phyloP scores from a whole-genome alignment of 2,113 vertebrate genomes.

The Narcine bancroftii region DNA sequence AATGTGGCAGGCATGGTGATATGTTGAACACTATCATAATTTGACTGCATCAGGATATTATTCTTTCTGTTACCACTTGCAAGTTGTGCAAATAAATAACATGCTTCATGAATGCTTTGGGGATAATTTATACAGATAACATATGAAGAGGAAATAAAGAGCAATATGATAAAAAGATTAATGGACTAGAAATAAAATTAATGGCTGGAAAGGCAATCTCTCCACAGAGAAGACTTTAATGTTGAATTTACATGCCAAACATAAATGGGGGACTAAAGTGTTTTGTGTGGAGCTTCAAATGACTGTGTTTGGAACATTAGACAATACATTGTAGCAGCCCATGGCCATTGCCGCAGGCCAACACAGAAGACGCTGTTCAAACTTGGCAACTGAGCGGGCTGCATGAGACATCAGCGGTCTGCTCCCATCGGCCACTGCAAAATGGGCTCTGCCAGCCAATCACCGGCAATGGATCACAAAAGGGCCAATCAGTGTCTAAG shows the following conservation, averaged over 20 bases:
- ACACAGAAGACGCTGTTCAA: no score
- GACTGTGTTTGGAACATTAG: not conserved
- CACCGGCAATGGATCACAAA: no score
- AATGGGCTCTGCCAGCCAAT: no score
- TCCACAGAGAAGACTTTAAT: not conserved
- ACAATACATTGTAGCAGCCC: not conserved
- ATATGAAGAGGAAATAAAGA: conserved; percentile 4
- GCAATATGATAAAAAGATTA: not conserved
- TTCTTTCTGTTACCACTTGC: not conserved
- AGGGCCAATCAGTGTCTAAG: no score
- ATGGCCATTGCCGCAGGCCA: no score
- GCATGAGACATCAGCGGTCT: no score
- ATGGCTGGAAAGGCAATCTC: not conserved
- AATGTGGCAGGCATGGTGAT: no score
- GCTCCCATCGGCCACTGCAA: no score
- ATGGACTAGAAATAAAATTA: not conserved
- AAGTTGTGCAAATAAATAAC: not conserved
- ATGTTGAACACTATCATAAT: not conserved
- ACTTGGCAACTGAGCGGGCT: no score
- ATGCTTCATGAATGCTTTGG: not conserved
- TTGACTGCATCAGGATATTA: not conserved
- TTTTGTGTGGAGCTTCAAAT: not conserved
- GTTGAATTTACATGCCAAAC: not conserved
- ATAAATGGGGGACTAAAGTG: conserved; percentile 9
- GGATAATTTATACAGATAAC: not conserved